Percentiles rank a stretch among this genome's conserved stretches.
These are phyloP conservation scores for Elaphurus davidianus DNA, from an alignment of 2,113 vertebrate genomes.

Conservation along the genomic window DNA sequence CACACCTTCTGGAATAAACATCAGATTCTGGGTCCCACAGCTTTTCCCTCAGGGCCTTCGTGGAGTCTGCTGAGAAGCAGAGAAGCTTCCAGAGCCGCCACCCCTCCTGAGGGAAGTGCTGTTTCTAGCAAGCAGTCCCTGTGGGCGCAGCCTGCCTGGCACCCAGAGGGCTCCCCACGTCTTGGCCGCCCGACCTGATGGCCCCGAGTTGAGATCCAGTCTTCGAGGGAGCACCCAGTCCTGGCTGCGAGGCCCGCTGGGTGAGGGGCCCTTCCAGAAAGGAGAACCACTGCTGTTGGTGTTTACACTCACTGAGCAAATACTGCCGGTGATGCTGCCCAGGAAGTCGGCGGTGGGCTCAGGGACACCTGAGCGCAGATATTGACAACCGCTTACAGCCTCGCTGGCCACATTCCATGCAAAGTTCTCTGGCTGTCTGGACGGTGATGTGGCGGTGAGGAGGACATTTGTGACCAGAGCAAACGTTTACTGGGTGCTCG, in stretches of 20 bases:
- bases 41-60: background rate
- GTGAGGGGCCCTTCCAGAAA: background rate
- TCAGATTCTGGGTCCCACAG: background rate
- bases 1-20: background rate
- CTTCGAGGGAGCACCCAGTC: background rate
- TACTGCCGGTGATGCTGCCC: fast-evolving
- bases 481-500: background rate
- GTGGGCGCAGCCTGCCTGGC: background rate
- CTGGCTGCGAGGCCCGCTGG: fast-evolving
- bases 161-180: background rate
- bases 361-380: background rate
- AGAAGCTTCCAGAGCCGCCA: background rate
- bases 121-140: background rate
- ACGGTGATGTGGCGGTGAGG: background rate
- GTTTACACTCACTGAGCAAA: background rate
- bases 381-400: background rate
- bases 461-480: background rate
- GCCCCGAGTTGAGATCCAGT: background rate
- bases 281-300: background rate
- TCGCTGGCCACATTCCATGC: background rate
- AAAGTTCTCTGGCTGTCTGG: background rate
- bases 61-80: background rate
- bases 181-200: background rate
- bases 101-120: background rate
- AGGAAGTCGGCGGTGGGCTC: background rate